A percentile compares a stretch with the other conserved stretches of the same genome.
Evolutionary conservation across 2,797 vertebrate species (phyloP).

Genomic region (Acrocephalus scirpaceus): DNA sequence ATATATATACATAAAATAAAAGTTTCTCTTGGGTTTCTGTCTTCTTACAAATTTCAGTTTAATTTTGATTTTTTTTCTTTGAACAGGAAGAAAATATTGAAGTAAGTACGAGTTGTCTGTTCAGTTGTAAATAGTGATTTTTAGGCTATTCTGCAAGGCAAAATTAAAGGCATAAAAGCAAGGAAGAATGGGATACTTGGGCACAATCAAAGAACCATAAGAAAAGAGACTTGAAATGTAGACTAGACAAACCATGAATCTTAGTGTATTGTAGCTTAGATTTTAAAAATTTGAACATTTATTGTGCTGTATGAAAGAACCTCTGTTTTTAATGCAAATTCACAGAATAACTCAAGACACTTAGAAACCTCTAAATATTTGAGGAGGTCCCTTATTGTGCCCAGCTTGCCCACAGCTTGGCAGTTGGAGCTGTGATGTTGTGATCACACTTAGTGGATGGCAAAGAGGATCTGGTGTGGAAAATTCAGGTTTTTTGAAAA

Average conservation of each 20-base stretch:
- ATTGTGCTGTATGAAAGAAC: neutral
- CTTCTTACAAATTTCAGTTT: neutral
- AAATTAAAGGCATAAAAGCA: slow-evolving; percentile 28
- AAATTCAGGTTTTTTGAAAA: neutral
- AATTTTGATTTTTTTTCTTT: neutral
- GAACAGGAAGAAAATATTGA: neutral
- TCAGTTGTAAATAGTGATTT: slow-evolving; percentile 4
- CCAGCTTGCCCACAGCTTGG: neutral
- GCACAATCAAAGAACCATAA: neutral
- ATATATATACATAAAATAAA: neutral
- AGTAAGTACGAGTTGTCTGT: neutral
- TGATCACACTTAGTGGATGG: neutral
- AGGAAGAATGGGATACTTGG: slow-evolving; percentile 13
- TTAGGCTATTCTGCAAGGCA: neutral
- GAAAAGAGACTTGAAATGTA: neutral
- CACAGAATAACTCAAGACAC: neutral
- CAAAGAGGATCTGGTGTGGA: neutral
- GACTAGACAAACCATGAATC: neutral
- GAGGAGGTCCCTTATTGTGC: neutral
- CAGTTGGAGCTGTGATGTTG: neutral
- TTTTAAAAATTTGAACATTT: neutral
- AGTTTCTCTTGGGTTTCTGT: neutral
- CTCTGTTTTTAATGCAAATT: neutral
- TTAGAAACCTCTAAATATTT: neutral
- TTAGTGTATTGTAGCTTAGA: neutral